These are phyloP conservation scores for Gallinago paraguaiae DNA, from an alignment of 2,113 vertebrate species.

Conservation along the genomic window DNA sequence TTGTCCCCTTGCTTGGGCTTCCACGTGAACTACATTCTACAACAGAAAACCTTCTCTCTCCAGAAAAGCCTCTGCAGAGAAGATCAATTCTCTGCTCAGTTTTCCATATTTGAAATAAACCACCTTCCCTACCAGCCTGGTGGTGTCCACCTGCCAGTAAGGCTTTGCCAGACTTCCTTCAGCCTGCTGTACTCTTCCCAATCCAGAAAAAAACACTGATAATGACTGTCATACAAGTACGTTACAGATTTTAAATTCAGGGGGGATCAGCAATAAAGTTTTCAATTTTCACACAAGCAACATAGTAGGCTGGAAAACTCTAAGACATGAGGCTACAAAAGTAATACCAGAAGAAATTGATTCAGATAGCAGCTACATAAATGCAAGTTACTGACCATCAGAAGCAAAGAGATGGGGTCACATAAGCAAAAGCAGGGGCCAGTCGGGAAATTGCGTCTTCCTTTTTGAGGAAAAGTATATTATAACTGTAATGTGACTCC, in stretches of 20 bases:
- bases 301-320: background rate
- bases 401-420: background rate
- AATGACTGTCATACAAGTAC: background rate
- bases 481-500: accelerated
- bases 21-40: background rate
- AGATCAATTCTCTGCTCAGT: background rate
- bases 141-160: background rate
- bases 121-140: background rate
- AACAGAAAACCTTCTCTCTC: background rate
- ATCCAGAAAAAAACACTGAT: background rate
- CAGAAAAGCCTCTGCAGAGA: background rate
- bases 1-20: background rate
- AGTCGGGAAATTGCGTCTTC: background rate
- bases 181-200: background rate
- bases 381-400: background rate
- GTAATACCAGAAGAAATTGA: background rate
- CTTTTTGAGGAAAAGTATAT: background rate
- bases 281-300: background rate
- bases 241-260: background rate
- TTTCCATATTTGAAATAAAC: background rate
- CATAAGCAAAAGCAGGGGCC: background rate
- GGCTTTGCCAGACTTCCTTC: background rate
- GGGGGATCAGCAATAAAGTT: background rate
- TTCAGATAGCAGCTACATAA: background rate
- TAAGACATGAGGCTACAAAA: background rate